These are phyloP conservation scores for Dendrocincla fuliginosa DNA, from an alignment of 2,797 vertebrate genomes.

Conservation along the genomic window DNA sequence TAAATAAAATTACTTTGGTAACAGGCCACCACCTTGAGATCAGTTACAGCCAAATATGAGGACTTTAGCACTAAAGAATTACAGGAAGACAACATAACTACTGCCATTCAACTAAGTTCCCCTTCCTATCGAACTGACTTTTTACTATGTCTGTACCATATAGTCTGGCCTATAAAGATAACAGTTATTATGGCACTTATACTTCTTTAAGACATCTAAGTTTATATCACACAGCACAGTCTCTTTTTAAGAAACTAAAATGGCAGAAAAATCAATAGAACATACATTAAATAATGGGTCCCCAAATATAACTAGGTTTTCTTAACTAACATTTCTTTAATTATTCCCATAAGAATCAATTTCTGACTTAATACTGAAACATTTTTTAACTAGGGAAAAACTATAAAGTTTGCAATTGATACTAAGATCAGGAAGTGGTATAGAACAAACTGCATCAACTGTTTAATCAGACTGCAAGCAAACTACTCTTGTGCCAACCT, in stretches of 20 bases:
- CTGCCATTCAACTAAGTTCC: neutral
- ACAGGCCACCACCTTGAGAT: neutral
- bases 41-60: neutral
- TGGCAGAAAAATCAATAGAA: neutral
- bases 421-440: neutral
- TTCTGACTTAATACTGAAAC: neutral
- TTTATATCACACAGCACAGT: neutral
- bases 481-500: neutral
- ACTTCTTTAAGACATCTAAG: neutral
- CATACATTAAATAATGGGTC: neutral
- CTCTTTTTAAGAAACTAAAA: neutral
- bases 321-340: neutral
- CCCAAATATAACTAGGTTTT: neutral
- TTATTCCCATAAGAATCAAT: neutral
- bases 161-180: neutral
- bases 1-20: neutral
- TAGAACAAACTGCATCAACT: neutral
- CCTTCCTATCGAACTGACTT: neutral
- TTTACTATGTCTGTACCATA: rapidly evolving
- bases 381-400: neutral
- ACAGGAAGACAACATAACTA: neutral
- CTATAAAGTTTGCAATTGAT: neutral
- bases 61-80: neutral
- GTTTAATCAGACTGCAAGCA: neutral
- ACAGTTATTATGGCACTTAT: neutral